phyloP scores from a whole-genome alignment of 2,888 invertebrate species.

The Heliconius sara region DNA sequence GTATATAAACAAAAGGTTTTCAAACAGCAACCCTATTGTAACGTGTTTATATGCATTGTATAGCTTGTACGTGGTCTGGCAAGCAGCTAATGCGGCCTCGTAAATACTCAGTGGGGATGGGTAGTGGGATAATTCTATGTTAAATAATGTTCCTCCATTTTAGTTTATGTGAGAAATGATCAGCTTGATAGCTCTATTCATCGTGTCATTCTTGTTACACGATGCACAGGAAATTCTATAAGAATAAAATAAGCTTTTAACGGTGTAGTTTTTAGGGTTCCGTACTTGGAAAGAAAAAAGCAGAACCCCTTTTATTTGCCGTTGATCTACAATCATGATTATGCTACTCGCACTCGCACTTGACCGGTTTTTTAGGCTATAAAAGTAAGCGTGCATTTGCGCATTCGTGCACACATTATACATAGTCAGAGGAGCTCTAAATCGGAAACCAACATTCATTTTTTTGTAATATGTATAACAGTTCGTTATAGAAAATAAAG shows the following conservation, averaged over 20 bases:
- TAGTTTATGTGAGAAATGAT: constrained; percentile 20
- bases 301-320: too few species aligned
- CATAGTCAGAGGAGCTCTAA: too few species aligned
- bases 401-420: too few species aligned
- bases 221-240: not conserved
- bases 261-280: not conserved
- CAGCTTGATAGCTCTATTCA: not conserved
- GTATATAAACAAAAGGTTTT: not conserved
- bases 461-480: too few species aligned
- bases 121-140: constrained; percentile 23
- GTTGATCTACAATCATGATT: too few species aligned
- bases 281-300: not conserved
- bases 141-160: constrained; percentile 30
- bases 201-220: not conserved
- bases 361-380: too few species aligned
- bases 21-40: constrained; percentile 13
- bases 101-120: constrained; percentile 37
- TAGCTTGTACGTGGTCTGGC: constrained; percentile 42
- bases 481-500: too few species aligned
- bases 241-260: too few species aligned
- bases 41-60: constrained; percentile 35
- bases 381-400: too few species aligned
- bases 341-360: too few species aligned
- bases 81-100: constrained; percentile 39
- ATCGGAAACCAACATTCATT: too few species aligned